Evolutionary conservation across 1,140 invertebrate species (phyloP).

Genomic region (Kradibia gibbosae): DNA sequence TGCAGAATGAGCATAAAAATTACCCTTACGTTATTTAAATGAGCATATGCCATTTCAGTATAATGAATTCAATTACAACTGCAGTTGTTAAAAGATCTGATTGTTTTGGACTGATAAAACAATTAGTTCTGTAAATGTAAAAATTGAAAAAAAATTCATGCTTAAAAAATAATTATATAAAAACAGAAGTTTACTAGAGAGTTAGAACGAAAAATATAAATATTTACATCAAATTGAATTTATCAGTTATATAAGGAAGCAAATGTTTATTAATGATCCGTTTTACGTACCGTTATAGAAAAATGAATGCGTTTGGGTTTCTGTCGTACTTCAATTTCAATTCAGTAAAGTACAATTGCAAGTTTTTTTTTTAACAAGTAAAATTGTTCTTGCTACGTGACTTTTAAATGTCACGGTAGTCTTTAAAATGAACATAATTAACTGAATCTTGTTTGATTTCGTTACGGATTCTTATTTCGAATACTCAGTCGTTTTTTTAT

Average conservation of each 20-base stretch:
- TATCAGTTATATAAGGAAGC: background rate
- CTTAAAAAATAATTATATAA: background rate
- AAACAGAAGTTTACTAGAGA: too few relatives aligned
- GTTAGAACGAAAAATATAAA: too few relatives aligned
- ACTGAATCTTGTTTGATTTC: too few relatives aligned
- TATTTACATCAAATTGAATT: slow-evolving; percentile 4
- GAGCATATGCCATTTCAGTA: background rate
- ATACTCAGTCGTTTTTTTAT: too few relatives aligned
- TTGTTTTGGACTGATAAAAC: background rate
- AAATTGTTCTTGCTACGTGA: too few relatives aligned
- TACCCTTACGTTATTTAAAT: background rate
- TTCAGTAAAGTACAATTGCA: background rate
- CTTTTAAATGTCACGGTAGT: too few relatives aligned
- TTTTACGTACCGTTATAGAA: background rate
- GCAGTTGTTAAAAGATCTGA: background rate
- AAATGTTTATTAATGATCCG: background rate
- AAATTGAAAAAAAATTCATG: background rate
- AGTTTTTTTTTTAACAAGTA: too few relatives aligned
- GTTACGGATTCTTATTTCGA: too few relatives aligned
- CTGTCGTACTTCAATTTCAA: background rate
- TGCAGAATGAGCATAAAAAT: slow-evolving; percentile 6
- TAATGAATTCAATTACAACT: background rate
- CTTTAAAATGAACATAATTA: too few relatives aligned
- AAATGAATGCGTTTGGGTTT: background rate
- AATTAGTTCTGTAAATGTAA: background rate